These are phyloP conservation scores for Babyrousa celebensis DNA, from an alignment of 2,797 vertebrate genomes.

Conservation along the genomic window DNA sequence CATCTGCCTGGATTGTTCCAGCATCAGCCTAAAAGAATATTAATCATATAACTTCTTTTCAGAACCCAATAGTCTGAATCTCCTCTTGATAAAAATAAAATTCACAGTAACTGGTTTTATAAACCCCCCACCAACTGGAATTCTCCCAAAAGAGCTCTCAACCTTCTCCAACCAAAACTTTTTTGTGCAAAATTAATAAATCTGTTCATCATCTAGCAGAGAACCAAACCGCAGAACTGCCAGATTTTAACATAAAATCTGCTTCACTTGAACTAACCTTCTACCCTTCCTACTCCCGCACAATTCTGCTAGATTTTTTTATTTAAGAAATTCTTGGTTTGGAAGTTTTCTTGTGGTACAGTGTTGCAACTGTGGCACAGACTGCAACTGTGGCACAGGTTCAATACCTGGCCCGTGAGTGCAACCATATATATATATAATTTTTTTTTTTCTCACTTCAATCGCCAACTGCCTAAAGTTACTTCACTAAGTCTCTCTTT, in stretches of 20 bases:
- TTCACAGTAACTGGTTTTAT: slow-evolving; percentile 17
- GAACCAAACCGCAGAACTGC: neutral
- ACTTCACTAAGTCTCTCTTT: neutral
- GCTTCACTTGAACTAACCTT: slow-evolving; percentile 21
- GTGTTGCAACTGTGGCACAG: too few species aligned
- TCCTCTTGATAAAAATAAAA: slow-evolving; percentile 23
- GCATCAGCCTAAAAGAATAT: neutral
- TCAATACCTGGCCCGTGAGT: too few species aligned
- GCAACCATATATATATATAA: too few species aligned
- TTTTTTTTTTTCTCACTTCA: neutral
- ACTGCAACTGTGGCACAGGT: too few species aligned
- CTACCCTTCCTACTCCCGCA: neutral
- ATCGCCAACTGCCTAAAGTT: slow-evolving; percentile 9
- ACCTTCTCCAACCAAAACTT: neutral
- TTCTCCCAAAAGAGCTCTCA: neutral
- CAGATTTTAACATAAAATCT: neutral
- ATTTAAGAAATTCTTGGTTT: slow-evolving; percentile 33
- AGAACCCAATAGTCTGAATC: neutral
- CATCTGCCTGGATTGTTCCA: neutral
- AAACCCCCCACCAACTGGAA: neutral
- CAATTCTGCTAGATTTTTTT: slow-evolving; percentile 28
- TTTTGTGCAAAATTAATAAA: neutral
- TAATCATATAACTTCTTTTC: neutral
- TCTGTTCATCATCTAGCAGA: neutral
- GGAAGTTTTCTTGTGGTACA: too few species aligned